Evolutionary conservation across 53 echinoderm and acorn worm species (phyloP).

Genomic region (Paracentrotus lividus): DNA sequence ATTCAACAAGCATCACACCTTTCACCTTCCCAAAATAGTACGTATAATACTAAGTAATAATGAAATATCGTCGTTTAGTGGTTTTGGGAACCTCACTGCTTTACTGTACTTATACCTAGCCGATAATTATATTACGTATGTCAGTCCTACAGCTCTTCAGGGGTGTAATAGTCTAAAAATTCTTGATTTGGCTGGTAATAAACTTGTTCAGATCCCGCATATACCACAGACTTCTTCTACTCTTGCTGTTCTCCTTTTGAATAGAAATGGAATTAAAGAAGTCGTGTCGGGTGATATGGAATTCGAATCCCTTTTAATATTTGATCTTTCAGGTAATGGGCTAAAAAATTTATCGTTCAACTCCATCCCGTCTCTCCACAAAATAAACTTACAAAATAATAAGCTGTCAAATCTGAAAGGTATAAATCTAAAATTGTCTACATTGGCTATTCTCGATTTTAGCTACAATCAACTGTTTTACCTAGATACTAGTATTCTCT

Average conservation of each 20-base stretch:
- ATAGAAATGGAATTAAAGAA: not conserved
- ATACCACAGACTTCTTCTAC: not conserved
- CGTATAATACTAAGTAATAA: not conserved
- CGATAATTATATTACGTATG: not conserved
- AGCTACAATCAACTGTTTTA: not conserved
- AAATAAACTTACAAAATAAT: not conserved
- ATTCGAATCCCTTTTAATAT: not conserved
- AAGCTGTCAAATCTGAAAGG: not conserved
- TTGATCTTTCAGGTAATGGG: conserved; percentile 8
- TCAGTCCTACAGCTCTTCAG: not conserved
- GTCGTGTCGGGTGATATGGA: not conserved
- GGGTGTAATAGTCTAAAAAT: not conserved
- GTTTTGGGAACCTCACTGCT: not conserved
- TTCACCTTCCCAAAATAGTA: not conserved
- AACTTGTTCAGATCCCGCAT: not conserved
- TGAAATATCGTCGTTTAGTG: not conserved
- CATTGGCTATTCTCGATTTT: not conserved
- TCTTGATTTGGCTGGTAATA: not conserved
- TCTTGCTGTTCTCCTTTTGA: not conserved
- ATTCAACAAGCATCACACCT: not conserved
- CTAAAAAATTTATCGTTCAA: not conserved
- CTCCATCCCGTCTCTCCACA: not conserved
- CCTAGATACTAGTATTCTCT: not conserved
- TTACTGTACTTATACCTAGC: not conserved
- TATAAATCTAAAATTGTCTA: not conserved